A percentile compares a stretch with the other conserved stretches of the same genome.
These are phyloP conservation scores for Cheilosia urbana DNA, from an alignment of 2,888 invertebrate genomes.

Conservation along the genomic window DNA sequence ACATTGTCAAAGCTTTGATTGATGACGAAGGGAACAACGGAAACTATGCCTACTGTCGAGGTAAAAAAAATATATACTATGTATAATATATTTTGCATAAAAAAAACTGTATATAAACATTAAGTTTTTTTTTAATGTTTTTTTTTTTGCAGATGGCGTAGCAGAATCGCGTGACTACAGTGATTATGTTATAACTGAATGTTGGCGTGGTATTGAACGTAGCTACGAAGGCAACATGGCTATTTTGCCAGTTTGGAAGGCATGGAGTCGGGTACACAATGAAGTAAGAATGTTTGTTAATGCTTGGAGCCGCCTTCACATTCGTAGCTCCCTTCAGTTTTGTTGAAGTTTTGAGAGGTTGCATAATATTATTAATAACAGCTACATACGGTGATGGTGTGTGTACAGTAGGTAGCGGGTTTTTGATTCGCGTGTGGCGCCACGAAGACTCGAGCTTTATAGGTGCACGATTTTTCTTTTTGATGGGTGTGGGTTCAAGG, in stretches of 20 bases:
- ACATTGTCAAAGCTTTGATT: constrained; percentile 83
- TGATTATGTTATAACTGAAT: constrained; percentile 89
- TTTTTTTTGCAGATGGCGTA: constrained; percentile 79
- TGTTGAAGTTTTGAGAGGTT: constrained; percentile 55
- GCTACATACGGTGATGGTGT: constrained; percentile 39
- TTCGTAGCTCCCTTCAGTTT: constrained; percentile 14
- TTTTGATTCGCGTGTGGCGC: constrained; percentile 71
- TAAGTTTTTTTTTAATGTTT: constrained; percentile 1
- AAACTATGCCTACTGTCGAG: constrained; percentile 76
- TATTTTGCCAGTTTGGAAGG: constrained; percentile 91
- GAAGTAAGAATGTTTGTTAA: constrained; percentile 84
- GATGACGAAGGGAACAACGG: constrained; percentile 82
- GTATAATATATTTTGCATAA: constrained; percentile 20
- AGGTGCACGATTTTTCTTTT: constrained; percentile 48
- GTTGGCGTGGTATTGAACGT: constrained; percentile 91
- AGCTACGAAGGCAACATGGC: constrained; percentile 86
- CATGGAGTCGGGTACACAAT: constrained; percentile 90
- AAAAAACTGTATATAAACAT: not conserved
- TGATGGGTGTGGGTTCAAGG: constrained; percentile 65
- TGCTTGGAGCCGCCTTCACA: constrained; percentile 20
- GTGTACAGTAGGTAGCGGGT: constrained; percentile 24
- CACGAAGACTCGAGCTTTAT: constrained; percentile 31
- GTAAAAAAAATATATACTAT: constrained; percentile 52
- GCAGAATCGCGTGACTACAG: constrained; percentile 84
- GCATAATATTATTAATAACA: constrained; percentile 67